A percentile compares a stretch with the other conserved stretches of the same genome.
phyloP scores from a whole-genome alignment of 2,113 vertebrate species.

The Mustela lutreola region DNA sequence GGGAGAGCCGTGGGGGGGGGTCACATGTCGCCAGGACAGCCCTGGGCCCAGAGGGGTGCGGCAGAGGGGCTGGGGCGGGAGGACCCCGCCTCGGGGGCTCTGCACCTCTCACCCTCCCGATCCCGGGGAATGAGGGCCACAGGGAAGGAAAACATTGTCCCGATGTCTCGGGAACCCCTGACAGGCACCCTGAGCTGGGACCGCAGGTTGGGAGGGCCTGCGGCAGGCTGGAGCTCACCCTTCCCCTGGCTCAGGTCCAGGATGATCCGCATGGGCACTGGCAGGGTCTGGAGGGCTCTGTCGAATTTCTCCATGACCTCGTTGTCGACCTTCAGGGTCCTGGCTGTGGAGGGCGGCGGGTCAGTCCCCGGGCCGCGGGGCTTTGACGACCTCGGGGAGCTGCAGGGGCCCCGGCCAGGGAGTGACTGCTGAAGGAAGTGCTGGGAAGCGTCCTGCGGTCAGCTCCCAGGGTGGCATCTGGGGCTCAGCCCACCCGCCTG shows the following conservation, averaged over 20 bases:
- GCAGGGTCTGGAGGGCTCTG: not conserved
- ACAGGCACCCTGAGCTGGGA: not conserved
- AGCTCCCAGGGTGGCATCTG: not conserved
- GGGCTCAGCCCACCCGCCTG: not conserved
- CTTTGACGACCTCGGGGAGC: not conserved
- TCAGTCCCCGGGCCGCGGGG: not conserved
- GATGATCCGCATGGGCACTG: not conserved
- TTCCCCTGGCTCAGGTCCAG: not conserved
- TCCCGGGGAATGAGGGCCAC: not conserved
- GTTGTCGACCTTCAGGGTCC: not conserved
- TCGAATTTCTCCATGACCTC: not conserved
- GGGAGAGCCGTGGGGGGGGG: not conserved
- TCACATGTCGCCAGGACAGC: not conserved
- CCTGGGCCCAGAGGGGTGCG: not conserved
- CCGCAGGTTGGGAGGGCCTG: not conserved
- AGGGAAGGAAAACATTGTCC: rapidly evolving
- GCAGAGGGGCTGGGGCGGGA: not conserved
- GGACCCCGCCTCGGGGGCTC: not conserved
- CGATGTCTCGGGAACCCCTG: not conserved
- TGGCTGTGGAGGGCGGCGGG: not conserved
- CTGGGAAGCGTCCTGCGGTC: not conserved
- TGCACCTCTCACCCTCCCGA: no score
- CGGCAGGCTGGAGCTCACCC: not conserved
- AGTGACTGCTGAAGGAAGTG: not conserved
- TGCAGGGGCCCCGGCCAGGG: rapidly evolving